Percentiles rank a stretch among this genome's conserved stretches.
Evolutionary conservation across 2,888 invertebrate genomes (phyloP).

Genomic region (Plemyria rubiginata): DNA sequence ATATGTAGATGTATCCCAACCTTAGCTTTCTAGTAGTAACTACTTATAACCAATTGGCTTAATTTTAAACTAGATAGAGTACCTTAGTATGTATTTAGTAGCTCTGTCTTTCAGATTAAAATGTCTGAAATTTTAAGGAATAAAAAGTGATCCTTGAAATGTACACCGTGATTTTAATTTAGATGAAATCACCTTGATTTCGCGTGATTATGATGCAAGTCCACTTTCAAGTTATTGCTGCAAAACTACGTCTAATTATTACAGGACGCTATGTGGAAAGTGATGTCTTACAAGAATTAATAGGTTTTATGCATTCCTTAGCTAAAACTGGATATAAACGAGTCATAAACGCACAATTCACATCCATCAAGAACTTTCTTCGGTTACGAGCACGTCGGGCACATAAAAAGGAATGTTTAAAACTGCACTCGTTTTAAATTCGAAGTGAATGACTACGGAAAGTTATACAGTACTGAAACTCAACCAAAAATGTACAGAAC

Average conservation of each 20-base stretch:
- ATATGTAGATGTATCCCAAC: too few species aligned
- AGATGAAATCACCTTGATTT: too few species aligned
- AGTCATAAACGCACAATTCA: conserved; percentile 6
- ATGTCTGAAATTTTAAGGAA: too few species aligned
- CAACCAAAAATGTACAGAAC: not conserved
- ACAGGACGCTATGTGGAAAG: not conserved
- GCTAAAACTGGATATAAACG: conserved; percentile 1
- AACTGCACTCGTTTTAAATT: conserved; percentile 12
- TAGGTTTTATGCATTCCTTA: not conserved
- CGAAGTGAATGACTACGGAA: conserved; percentile 2
- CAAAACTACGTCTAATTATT: not conserved
- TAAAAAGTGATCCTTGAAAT: not conserved
- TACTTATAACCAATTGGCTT: too few species aligned
- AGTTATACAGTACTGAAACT: not conserved
- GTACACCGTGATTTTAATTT: too few species aligned
- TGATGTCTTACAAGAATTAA: not conserved
- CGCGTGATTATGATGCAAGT: too few species aligned
- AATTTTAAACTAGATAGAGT: too few species aligned
- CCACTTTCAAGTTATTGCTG: not conserved
- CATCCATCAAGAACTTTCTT: conserved; percentile 10
- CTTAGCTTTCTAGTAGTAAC: too few species aligned
- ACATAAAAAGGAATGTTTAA: conserved; percentile 8
- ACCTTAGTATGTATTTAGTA: too few species aligned
- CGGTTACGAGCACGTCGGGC: not conserved
- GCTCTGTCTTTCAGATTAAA: too few species aligned